Base-by-base conservation (phyloP, 2,113 vertebrate species). In the Apteryx mantelli region DNA sequence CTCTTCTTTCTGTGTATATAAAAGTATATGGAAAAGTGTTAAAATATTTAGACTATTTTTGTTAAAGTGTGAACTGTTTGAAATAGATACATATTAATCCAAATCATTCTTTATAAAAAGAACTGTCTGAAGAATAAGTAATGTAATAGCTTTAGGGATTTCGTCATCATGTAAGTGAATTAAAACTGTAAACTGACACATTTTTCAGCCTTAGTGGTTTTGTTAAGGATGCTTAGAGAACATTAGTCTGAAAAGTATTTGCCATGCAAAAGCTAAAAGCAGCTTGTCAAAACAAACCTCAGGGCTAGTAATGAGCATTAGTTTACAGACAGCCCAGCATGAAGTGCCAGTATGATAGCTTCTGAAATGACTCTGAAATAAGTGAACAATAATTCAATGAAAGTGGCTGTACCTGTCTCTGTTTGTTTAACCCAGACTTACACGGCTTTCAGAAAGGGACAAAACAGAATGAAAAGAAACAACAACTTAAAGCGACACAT, bases 381-480 rank as follows among this genome's bases (percentile, higher is more conserved):
- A 94, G 76, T 60, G 76, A 91, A 56, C 24, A 86, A 69, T 53
- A 81, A 86, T 93, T 95, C 91, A 91, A 64, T 50, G 60, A 89
- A 98, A 95, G 94, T 94, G 95, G 83, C 96, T 98, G 98, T 99
- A 99, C 99, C 99, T 99, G 98, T 97, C 99, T 99, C 82, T 96
- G 97, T 98, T 97, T 99, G 98, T 95, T 98, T 98, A 98, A 98
- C 97, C 98, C 98, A 97, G 97, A 98, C 98, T 98, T 98, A 98
- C 98, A 98, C 76, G 89, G 98, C 99, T 99, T 98, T 92, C 92
- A 95, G 97, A 92, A 97, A 98, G 97, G 97, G 92, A 98, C 85
- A 97, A 97, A 98, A 98, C 87, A 98, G 81, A 98, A 96, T 97
- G 93, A 93, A 87, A 88, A 90, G 95, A 96, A 85, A 98, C 55